Evolutionary conservation across 1,140 invertebrate species (phyloP), one percentile per base, ranked within the genome.

Genomic region (Diabrotica undecimpunctata): DNA sequence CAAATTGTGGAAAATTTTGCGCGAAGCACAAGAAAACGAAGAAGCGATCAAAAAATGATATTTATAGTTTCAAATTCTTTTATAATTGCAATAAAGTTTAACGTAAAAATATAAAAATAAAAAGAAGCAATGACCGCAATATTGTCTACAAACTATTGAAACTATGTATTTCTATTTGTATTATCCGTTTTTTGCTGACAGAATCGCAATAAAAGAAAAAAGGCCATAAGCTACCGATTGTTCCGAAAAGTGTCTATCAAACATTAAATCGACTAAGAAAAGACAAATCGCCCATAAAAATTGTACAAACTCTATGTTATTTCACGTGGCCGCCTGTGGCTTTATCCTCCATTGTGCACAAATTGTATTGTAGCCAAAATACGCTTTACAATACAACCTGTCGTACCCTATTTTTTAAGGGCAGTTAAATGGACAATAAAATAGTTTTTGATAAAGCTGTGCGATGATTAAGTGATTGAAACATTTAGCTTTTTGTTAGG

Each of bases 171-270:
- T 46, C 11, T 8, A 46, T 46, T 46, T 46, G 8, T 46, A 46
- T n/a, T 46, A 10, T 46, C 8, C n/a, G 41, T 46, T 46, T 46
- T 46, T 46, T 46, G 8, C 41, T 46, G n/a, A 46, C n/a, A 46
- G 41, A 10, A 46, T 46, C 8, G n/a, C 6, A 46, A n/a, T 10
- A 46, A 46, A n/a, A 6, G n/a, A 46, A 46, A 46, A 46, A 46
- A n/a, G 8, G n/a, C 8, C 41, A n/a, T 46, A 46, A 46, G 41
- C 41, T 46, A n/a, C 41, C 41, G 41, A 46, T 46, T 46, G 41
- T 46, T 46, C 41, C n/a, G 41, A 46, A 46, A 46, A 10, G 41
- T 46, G 41, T 46, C 41, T 46, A 46, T 46, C 41, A 46, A 46
- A n/a, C n/a, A 8, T 46, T 46, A 46, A 46, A 46, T 46, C 41